Evolutionary conservation across 2,113 vertebrate species (phyloP).

Genomic region (Bettongia penicillata): DNA sequence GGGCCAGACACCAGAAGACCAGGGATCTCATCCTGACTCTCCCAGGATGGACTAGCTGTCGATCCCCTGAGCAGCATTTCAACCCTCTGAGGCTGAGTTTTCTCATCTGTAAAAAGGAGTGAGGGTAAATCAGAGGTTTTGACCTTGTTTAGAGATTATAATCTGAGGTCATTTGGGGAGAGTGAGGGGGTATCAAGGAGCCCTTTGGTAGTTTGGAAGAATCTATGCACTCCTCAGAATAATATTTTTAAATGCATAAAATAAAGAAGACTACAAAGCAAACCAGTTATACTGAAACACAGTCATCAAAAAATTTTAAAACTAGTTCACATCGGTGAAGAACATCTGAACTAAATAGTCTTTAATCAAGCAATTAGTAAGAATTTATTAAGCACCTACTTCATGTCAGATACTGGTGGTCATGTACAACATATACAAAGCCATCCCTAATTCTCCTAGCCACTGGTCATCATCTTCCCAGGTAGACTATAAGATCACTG

Average conservation of each 20-base stretch:
- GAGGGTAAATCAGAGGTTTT: background rate
- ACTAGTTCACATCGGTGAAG: background rate
- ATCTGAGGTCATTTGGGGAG: background rate
- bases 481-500: background rate
- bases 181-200: background rate
- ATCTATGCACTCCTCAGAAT: background rate
- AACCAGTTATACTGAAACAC: background rate
- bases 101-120: background rate
- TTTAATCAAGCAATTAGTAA: background rate
- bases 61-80: too few species aligned
- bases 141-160: background rate
- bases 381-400: background rate
- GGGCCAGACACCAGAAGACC: background rate
- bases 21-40: background rate
- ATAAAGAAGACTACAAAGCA: background rate
- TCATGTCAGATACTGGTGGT: background rate
- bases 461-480: background rate
- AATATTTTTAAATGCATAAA: background rate
- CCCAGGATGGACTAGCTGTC: background rate
- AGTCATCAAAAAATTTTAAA: background rate
- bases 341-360: background rate
- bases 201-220: background rate
- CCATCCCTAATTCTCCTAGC: background rate
- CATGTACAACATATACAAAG: background rate
- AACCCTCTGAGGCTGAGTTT: background rate